Evolutionary conservation across 2,797 vertebrate genomes (phyloP), one percentile per base, ranked within the genome.

Genomic region (Chromobotia macracanthus): DNA sequence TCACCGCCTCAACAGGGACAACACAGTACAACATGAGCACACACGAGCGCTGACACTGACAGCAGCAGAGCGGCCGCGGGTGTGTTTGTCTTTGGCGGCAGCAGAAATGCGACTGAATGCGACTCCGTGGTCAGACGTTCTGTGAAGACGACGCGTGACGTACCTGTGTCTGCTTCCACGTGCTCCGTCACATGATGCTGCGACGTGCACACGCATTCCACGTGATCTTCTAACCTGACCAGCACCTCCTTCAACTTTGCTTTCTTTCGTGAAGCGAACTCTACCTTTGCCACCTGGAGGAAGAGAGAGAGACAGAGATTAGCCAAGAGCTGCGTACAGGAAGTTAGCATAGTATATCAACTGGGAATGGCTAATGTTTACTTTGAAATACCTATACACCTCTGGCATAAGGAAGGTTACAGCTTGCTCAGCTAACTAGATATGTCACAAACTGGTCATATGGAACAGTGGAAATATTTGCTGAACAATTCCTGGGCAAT

Each of bases 231-330:
- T 94, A 99, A 92, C 91, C 95, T 92, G 89, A 99, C 95, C 88
- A 96, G 94, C 85, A 99, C 97, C 92, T 99, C 97, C 93, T 96
- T 98, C 91, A 99, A 95, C 92, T 97, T 97, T 79, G 97, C 95
- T 90, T 90, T 97, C 92, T 96, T 96, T 88, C 94, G 95, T 1
- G 72, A 79, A 90, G 97, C 91, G 74, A 98, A 99, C 90, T 98
- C 97, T 93, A 99, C 95, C 93, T 99, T 98, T 85, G 97, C 97
- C 92, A 99, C 97, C 97, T 99, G 91, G 70, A 55, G 12, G 8
- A 1, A 71, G 38, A 67, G 44, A 72, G 51, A 55, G 12, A 64
- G 60, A 35, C 63, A 87, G 38, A 84, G 81, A 77, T 72, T 68
- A 79, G 84, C 4, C 25, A 48, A 48, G 0, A 64, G 3, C 10